Percentiles rank a stretch among this genome's conserved stretches.
Conservation (phyloP, 2,888 invertebrate species). For the Malacosoma neustria region DNA sequence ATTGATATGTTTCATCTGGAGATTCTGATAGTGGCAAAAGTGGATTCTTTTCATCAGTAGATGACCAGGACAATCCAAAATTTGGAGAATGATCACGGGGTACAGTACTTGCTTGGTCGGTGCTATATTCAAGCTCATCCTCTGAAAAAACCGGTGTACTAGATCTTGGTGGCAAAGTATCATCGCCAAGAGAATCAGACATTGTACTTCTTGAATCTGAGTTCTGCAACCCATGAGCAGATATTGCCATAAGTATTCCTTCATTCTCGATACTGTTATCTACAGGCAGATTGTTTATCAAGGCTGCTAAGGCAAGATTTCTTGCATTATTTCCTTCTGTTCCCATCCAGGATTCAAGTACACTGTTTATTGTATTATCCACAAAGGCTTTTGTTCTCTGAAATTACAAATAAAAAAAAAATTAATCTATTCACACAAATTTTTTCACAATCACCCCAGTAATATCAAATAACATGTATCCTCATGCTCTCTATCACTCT, state of each 20-base stretch:
- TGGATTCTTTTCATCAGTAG: conserved; percentile 24
- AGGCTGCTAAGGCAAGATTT: conserved; percentile 55
- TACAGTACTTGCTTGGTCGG: conserved; percentile 14
- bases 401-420: too few relatives aligned
- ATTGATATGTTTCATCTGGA: conserved; percentile 28
- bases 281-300: conserved; percentile 69
- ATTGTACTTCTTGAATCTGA: conserved; percentile 29
- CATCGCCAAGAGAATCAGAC: conserved; percentile 10
- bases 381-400: conserved; percentile 78
- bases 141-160: conserved; percentile 29
- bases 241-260: conserved; percentile 84
- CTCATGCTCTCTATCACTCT: too few relatives aligned
- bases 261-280: conserved; percentile 79
- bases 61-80: conserved; percentile 33
- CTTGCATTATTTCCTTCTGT: conserved; percentile 43
- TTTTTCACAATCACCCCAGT: too few relatives aligned
- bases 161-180: conserved; percentile 27
- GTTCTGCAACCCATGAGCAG: conserved; percentile 79
- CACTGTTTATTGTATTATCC: conserved; percentile 80
- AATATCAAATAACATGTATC: too few relatives aligned
- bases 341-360: conserved; percentile 77
- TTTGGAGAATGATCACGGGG: conserved; percentile 24
- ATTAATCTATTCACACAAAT: too few relatives aligned
- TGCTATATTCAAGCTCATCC: conserved; percentile 21
- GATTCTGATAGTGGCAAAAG: conserved; percentile 30